Percentiles rank a stretch among this genome's conserved stretches.
phyloP scores from a whole-genome alignment of 2,888 invertebrate species.

The Invenusta paracnida region DNA sequence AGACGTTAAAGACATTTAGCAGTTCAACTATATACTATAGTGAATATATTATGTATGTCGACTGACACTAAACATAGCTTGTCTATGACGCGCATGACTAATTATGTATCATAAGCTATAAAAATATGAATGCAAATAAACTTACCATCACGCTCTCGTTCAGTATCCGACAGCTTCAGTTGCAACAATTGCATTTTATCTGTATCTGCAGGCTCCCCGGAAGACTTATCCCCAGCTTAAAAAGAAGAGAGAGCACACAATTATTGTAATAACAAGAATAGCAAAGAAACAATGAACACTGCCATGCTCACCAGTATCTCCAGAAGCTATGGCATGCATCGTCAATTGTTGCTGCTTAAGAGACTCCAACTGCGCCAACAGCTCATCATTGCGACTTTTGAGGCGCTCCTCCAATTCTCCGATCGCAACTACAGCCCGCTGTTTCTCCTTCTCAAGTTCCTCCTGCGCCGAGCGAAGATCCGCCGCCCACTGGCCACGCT shows the following conservation, averaged over 20 bases:
- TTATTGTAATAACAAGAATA: too few relatives aligned
- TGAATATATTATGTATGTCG: too few relatives aligned
- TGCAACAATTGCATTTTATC: not conserved
- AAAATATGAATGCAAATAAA: not conserved
- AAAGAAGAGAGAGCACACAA: too few relatives aligned
- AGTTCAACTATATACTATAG: too few relatives aligned
- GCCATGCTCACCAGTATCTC: not conserved
- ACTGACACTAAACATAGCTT: too few relatives aligned
- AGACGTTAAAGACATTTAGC: too few relatives aligned
- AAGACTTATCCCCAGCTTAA: not conserved
- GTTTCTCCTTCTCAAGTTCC: not conserved
- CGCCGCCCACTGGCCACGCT: not conserved
- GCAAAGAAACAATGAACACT: too few relatives aligned
- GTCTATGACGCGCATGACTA: too few relatives aligned
- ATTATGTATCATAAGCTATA: too few relatives aligned
- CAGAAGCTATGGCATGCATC: not conserved
- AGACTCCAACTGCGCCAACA: too few relatives aligned
- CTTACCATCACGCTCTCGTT: slow-evolving; percentile 21
- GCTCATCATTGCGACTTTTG: too few relatives aligned
- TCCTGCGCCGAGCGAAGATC: not conserved
- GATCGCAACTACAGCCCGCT: not conserved
- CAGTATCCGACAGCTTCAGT: not conserved
- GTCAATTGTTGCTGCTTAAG: too few relatives aligned
- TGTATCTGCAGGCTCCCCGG: not conserved
- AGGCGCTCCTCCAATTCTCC: not conserved